Evolutionary conservation across 2,797 vertebrate species (phyloP), one percentile per base, ranked within the genome.

Genomic region (Darevskia nairensis): DNA sequence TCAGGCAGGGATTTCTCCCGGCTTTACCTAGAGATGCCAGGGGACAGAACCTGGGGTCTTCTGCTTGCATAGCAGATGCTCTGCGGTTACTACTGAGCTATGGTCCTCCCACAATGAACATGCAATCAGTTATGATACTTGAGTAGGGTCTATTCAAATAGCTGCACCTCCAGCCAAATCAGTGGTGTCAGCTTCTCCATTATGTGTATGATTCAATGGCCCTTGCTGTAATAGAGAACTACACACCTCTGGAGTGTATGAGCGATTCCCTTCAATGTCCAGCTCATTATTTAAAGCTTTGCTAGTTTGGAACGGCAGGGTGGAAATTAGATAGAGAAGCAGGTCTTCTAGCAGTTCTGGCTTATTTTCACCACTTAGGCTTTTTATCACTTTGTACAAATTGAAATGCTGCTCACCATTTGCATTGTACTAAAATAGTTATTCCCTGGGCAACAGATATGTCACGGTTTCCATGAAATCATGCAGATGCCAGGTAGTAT

Each of bases 71-170:
- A 64, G 21, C 61, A 64, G 61, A 64, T 64, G 61, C 61, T 23
- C 6, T 64, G 50, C 0, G 13, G 13, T 55, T 55, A 64, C 61
- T 23, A 64, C 61, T 64, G 21, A 64, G 6, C 19, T 64, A 23
- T 23, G 21, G 61, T 7, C 61, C 61, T 64, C 61, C 19, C 61
- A 19, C 19, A 21, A 96, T 94, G 92, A 96, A 95, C 92, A 86
- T 96, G 88, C 92, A 94, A 90, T 96, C 95, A 97, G 95, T 96
- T 96, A 94, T 82, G 89, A 94, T 89, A 93, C 91, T 96, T 95
- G 94, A 94, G 96, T 95, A 96, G 29, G 13, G 80, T 93, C 93
- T 96, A 95, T 86, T 95, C 94, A 94, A 92, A 92, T 86, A 87
- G 87, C 94, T 94, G 89, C 86, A 94, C 95, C 88, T 92, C 88